A percentile compares a stretch with the other conserved stretches of the same genome.
Conservation (phyloP, 2,113 vertebrate genomes). For the Gymnogyps californianus region DNA sequence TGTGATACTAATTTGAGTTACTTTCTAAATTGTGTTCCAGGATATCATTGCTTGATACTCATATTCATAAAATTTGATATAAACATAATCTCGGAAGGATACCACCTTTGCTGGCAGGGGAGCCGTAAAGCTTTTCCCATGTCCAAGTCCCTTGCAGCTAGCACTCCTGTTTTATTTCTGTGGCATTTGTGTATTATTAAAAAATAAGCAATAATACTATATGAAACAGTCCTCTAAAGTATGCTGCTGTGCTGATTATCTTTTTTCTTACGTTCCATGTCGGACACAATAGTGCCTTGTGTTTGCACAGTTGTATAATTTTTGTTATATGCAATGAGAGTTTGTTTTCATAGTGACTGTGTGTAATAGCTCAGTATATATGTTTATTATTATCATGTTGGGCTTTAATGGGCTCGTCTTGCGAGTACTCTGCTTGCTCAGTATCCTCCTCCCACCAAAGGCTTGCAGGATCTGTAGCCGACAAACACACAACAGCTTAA, state of each 20-base stretch:
- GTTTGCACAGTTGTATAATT: constrained; percentile 11
- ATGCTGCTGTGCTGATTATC: neutral
- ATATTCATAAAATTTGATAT: neutral
- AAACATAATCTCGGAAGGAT: neutral
- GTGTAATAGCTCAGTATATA: neutral
- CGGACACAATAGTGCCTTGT: neutral
- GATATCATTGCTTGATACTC: neutral
- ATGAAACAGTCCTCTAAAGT: neutral
- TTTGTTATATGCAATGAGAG: neutral
- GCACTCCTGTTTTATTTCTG: neutral
- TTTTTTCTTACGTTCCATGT: neutral
- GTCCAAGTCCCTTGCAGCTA: neutral
- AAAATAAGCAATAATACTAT: neutral
- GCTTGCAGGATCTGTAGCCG: neutral
- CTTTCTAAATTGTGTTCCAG: neutral
- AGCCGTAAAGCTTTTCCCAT: neutral
- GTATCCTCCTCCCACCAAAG: neutral
- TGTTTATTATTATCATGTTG: neutral
- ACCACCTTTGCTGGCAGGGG: neutral
- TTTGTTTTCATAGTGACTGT: neutral
- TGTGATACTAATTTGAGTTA: neutral
- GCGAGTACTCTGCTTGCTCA: neutral
- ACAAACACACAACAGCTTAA: neutral
- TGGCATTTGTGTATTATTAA: neutral
- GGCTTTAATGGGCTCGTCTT: neutral